These are phyloP conservation scores for Mythimna ferrago DNA, from an alignment of 2,888 invertebrate genomes.

Conservation along the genomic window DNA sequence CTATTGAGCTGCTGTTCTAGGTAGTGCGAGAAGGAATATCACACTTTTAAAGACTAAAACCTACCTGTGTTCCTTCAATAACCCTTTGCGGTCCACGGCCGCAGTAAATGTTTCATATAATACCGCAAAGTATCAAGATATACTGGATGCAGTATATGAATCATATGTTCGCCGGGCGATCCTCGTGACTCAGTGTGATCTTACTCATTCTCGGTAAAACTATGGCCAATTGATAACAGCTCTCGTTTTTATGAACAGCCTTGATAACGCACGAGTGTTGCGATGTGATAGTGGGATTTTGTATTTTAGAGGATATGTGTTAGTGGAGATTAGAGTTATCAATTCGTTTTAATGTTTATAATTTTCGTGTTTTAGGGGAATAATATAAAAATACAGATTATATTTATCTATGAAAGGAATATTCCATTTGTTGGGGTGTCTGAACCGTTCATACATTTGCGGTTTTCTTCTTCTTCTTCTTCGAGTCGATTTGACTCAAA, in stretches of 20 bases:
- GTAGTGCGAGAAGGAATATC: too few species aligned
- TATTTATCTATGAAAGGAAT: not conserved
- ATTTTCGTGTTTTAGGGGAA: not conserved
- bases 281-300: slow-evolving; percentile 29
- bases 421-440: too few species aligned
- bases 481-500: too few species aligned
- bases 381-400: not conserved
- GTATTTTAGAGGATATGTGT: slow-evolving; percentile 25
- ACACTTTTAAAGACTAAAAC: too few species aligned
- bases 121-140: not conserved
- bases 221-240: slow-evolving; percentile 71
- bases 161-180: slow-evolving; percentile 41
- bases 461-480: too few species aligned
- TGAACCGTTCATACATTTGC: not conserved
- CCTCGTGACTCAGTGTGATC: slow-evolving; percentile 69
- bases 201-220: slow-evolving; percentile 75
- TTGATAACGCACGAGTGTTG: slow-evolving; percentile 60
- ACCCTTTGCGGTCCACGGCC: too few species aligned
- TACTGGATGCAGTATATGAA: slow-evolving; percentile 28
- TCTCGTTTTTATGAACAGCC: slow-evolving; percentile 68
- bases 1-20: too few species aligned
- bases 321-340: slow-evolving; percentile 31
- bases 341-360: not conserved
- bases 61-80: too few species aligned
- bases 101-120: too few species aligned